These are phyloP conservation scores for Pachyseris speciosa DNA, from an alignment of 64 coral and sea anemone genomes.

Conservation along the genomic window DNA sequence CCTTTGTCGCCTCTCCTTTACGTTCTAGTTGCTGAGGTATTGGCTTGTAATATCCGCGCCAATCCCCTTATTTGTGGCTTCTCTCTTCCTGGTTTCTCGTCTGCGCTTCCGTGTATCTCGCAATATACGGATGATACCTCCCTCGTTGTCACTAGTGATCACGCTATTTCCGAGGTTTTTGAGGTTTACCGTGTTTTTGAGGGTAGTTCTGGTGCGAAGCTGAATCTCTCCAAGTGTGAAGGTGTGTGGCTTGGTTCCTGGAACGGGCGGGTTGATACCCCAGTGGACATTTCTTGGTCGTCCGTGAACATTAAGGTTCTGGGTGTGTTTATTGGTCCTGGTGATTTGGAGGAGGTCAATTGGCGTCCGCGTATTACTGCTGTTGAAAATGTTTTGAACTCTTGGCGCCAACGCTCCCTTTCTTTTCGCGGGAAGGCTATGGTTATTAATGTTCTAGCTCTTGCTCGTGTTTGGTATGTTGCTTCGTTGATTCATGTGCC, in stretches of 20 bases:
- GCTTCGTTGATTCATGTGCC: too few relatives aligned
- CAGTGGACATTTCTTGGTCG: too few relatives aligned
- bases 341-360: too few relatives aligned
- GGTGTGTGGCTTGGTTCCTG: background rate
- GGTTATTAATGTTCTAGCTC: too few relatives aligned
- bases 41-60: background rate
- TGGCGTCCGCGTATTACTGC: too few relatives aligned
- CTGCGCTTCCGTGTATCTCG: background rate
- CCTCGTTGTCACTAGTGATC: background rate
- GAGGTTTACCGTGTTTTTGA: background rate
- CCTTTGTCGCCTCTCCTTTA: background rate
- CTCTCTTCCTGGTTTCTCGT: background rate
- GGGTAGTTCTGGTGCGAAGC: background rate
- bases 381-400: too few relatives aligned
- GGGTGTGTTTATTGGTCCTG: too few relatives aligned
- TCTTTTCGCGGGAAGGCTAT: too few relatives aligned
- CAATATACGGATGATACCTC: background rate
- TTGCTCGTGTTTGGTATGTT: too few relatives aligned
- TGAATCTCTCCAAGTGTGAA: background rate
- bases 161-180: background rate
- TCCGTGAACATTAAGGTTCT: too few relatives aligned
- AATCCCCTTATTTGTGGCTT: background rate
- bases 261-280: too few relatives aligned
- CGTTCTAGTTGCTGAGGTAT: background rate
- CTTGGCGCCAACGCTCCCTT: too few relatives aligned